Conservation (phyloP, 2,797 vertebrate genomes). For the Margarornis squamiger region DNA sequence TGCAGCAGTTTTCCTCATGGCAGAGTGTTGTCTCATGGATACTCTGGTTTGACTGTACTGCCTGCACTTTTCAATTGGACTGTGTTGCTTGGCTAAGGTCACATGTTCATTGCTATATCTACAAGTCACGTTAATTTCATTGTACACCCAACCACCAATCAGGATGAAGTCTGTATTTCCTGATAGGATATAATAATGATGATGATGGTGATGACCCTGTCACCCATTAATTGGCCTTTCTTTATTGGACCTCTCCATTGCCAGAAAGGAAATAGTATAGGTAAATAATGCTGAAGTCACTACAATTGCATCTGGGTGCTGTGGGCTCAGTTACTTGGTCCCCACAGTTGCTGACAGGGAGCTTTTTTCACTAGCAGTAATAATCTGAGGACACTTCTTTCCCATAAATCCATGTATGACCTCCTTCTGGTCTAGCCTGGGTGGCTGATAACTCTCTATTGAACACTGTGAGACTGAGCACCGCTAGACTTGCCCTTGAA, state of each 20-base stretch:
- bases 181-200: not conserved
- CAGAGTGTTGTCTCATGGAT: accelerated
- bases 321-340: not conserved
- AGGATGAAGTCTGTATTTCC: not conserved
- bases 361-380: not conserved
- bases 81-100: not conserved
- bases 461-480: not conserved
- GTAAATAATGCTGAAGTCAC: not conserved
- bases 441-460: not conserved
- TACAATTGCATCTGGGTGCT: not conserved
- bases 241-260: not conserved
- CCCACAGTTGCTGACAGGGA: not conserved
- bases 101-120: not conserved
- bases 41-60: not conserved
- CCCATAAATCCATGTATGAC: not conserved
- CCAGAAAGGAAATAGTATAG: not conserved
- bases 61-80: not conserved
- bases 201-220: not conserved
- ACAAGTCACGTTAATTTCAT: not conserved
- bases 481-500: not conserved
- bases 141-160: not conserved
- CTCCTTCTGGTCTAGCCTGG: not conserved
- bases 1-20: not conserved
- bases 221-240: not conserved
- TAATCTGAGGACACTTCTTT: not conserved